A percentile compares a stretch with the other conserved stretches of the same genome.
Evolutionary conservation across 2,797 vertebrate species (phyloP).

Genomic region (Glossophaga mutica): DNA sequence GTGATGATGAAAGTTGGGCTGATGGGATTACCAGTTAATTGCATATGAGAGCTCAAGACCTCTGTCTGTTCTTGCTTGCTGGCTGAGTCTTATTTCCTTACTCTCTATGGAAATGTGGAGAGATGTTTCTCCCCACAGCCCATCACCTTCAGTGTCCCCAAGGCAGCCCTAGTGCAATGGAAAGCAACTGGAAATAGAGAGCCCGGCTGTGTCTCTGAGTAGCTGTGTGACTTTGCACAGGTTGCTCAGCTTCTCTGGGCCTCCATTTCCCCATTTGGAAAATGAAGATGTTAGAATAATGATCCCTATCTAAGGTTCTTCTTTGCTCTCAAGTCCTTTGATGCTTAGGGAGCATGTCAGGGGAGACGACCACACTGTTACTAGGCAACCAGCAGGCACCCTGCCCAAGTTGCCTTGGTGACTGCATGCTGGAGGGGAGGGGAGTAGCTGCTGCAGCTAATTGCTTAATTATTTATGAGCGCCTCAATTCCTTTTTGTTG

Average conservation of each 20-base stretch:
- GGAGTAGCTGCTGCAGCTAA: conserved; percentile 67
- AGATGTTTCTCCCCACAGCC: neutral
- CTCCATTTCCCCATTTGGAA: conserved; percentile 33
- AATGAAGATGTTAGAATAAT: conserved; percentile 47
- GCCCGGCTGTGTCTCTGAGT: neutral
- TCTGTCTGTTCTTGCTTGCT: conserved; percentile 58
- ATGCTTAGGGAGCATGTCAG: conserved; percentile 61
- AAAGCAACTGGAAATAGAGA: conserved; percentile 10
- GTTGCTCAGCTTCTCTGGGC: conserved; percentile 65
- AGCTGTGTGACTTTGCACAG: conserved; percentile 65
- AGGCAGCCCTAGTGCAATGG: neutral
- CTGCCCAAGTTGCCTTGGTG: conserved; percentile 77
- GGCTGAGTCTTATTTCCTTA: conserved; percentile 16
- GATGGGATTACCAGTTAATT: conserved; percentile 76
- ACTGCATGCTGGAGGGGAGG: conserved; percentile 69
- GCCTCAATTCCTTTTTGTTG: conserved; percentile 72
- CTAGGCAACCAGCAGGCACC: conserved; percentile 75
- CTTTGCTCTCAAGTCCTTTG: conserved; percentile 51
- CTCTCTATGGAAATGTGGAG: conserved; percentile 25
- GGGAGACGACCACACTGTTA: conserved; percentile 69
- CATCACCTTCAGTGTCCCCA: neutral
- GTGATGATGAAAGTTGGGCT: conserved; percentile 72
- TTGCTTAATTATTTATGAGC: conserved; percentile 78
- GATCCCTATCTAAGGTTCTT: conserved; percentile 23
- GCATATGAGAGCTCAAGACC: conserved; percentile 62